Evolutionary conservation across 2,797 vertebrate species (phyloP).

Genomic region (Semotilus atromaculatus): DNA sequence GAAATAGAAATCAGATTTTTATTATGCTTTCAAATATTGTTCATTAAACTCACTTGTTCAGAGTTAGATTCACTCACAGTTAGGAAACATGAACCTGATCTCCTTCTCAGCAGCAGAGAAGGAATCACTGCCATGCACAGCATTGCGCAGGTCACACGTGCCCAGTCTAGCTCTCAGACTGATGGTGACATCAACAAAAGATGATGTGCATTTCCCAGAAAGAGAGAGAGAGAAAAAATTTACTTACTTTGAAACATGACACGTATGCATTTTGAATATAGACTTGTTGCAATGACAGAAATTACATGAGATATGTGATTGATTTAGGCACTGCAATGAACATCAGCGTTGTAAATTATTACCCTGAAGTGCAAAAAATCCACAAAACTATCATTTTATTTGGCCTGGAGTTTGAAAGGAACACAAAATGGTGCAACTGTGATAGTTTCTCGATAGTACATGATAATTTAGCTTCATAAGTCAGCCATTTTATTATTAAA

Average conservation of each 20-base stretch:
- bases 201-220: not conserved
- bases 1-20: not conserved
- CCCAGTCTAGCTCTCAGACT: constrained; percentile 94
- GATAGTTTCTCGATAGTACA: not conserved
- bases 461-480: not conserved
- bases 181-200: constrained; percentile 43
- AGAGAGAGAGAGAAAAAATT: not conserved
- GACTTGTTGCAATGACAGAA: not conserved
- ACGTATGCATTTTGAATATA: not conserved
- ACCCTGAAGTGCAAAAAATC: not conserved
- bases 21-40: not conserved
- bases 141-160: constrained; percentile 90
- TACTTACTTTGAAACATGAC: not conserved
- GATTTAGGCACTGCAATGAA: not conserved
- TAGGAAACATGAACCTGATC: constrained; percentile 93
- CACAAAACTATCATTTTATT: not conserved
- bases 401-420: not conserved
- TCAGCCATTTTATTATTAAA: not conserved
- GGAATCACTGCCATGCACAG: constrained; percentile 89
- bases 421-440: not conserved
- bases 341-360: not conserved
- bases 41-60: not conserved
- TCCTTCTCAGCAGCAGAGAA: constrained; percentile 86
- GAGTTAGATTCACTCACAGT: constrained; percentile 76
- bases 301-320: not conserved